A percentile compares a stretch with the other conserved stretches of the same genome.
Evolutionary conservation across 2,113 vertebrate species (phyloP).

Genomic region (Calidris pugnax): DNA sequence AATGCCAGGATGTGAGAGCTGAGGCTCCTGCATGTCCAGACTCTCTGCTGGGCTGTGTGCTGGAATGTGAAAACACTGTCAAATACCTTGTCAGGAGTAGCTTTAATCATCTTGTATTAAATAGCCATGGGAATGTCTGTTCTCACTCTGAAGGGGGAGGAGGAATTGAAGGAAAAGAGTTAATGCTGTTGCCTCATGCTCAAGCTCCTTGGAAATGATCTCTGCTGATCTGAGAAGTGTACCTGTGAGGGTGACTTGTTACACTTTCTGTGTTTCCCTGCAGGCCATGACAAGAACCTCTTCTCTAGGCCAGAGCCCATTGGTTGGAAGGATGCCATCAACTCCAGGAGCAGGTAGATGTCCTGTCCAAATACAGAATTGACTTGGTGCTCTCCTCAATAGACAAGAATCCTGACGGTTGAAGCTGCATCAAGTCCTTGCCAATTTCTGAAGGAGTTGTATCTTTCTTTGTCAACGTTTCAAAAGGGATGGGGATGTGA

Average conservation of each 20-base stretch:
- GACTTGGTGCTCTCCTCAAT: not conserved
- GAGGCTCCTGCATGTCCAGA: no score
- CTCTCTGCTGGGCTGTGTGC: not conserved
- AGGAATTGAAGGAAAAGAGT: no score
- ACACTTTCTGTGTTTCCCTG: not conserved
- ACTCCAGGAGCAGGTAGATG: conserved; percentile 84
- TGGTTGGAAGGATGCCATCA: conserved; percentile 73
- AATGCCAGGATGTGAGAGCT: no score
- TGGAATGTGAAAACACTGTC: not conserved
- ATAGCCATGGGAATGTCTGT: no score
- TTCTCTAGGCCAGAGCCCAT: no score
- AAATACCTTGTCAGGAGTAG: no score
- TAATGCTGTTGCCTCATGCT: not conserved
- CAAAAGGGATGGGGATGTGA: not conserved
- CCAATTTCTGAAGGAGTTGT: not conserved
- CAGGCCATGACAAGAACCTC: no score
- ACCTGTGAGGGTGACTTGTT: no score
- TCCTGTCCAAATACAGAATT: not conserved
- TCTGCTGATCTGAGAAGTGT: not conserved
- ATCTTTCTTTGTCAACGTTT: not conserved
- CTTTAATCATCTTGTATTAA: not conserved
- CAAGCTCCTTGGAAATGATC: not conserved
- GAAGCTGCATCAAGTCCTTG: not conserved
- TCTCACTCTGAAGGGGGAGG: no score
- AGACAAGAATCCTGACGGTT: no score